phyloP scores from a whole-genome alignment of 2,888 invertebrate genomes.

The Apomyelois bistriatella region DNA sequence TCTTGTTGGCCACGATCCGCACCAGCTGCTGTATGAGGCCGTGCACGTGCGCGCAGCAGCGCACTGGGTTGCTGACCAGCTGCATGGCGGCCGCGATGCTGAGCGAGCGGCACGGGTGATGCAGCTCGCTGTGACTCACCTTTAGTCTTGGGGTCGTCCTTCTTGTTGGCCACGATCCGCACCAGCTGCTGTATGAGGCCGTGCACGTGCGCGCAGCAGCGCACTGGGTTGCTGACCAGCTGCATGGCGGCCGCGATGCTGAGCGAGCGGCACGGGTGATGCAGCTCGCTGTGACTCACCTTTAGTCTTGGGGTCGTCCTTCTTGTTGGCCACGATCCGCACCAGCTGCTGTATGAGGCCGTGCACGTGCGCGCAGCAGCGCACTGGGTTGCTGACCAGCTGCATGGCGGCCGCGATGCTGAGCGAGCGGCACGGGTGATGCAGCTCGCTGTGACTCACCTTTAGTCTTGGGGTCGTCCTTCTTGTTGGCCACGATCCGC shows the following conservation, averaged over 20 bases:
- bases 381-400: slow-evolving; percentile 97
- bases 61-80: slow-evolving; percentile 97
- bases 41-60: slow-evolving; percentile 95
- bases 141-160: slow-evolving; percentile 93
- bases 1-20: slow-evolving; percentile 90
- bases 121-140: slow-evolving; percentile 86
- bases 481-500: slow-evolving; percentile 90
- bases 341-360: slow-evolving; percentile 91
- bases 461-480: slow-evolving; percentile 87
- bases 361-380: slow-evolving; percentile 95
- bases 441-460: too few species aligned
- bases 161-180: slow-evolving; percentile 90
- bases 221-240: slow-evolving; percentile 97
- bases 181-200: slow-evolving; percentile 91
- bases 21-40: slow-evolving; percentile 91
- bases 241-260: slow-evolving; percentile 95
- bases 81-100: slow-evolving; percentile 95
- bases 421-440: too few species aligned
- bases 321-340: slow-evolving; percentile 90
- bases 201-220: slow-evolving; percentile 95
- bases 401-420: slow-evolving; percentile 95
- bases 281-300: too few species aligned
- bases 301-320: slow-evolving; percentile 87
- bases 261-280: too few species aligned
- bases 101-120: slow-evolving; percentile 94